Conservation (phyloP, 2,113 vertebrate species). For the Microtus ochrogaster region DNA sequence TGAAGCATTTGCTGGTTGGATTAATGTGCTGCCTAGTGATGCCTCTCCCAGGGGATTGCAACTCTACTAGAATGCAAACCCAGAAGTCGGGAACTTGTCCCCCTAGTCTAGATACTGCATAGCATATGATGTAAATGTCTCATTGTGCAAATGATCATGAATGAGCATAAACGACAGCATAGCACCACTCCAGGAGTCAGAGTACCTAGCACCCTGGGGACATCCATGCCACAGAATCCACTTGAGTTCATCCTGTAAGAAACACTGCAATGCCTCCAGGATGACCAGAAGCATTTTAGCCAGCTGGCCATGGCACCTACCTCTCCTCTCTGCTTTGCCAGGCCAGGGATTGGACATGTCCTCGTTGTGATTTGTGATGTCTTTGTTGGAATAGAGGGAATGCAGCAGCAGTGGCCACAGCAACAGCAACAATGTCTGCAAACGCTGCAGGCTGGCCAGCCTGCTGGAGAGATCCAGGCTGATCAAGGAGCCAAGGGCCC, state of each 20-base stretch:
- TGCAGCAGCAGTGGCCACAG: constrained; percentile 49
- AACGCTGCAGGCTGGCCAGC: constrained; percentile 32
- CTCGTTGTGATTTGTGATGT: constrained; percentile 76
- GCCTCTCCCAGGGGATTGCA: neutral
- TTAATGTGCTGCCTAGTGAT: neutral
- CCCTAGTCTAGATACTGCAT: neutral
- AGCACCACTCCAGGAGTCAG: neutral
- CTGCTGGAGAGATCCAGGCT: neutral
- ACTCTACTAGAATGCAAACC: neutral
- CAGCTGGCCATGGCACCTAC: constrained; percentile 44
- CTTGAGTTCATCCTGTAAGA: neutral
- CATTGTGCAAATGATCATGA: neutral
- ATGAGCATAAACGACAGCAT: neutral
- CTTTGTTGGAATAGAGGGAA: constrained; percentile 61
- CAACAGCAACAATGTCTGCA: constrained; percentile 61
- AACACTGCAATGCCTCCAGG: neutral
- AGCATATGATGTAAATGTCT: neutral
- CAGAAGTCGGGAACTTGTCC: neutral
- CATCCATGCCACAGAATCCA: neutral
- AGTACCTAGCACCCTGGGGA: neutral
- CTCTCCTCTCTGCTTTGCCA: constrained; percentile 42
- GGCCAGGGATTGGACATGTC: constrained; percentile 68
- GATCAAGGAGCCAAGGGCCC: neutral
- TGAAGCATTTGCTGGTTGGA: neutral
- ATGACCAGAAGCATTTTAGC: constrained; percentile 60